Evolutionary conservation across 2,797 vertebrate species (phyloP).

Genomic region (Schizothorax lantsangensis): DNA sequence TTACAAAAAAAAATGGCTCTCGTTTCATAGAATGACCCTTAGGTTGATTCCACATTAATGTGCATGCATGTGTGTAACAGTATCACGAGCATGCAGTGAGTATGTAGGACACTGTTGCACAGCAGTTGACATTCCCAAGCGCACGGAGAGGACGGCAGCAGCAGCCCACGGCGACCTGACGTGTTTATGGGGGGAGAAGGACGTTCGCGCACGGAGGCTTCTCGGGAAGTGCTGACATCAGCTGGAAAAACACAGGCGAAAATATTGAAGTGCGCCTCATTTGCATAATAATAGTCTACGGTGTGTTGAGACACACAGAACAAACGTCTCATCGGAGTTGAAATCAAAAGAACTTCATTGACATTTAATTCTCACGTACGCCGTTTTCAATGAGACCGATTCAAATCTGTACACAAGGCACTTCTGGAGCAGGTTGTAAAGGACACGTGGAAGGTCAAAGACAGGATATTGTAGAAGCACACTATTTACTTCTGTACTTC

Average conservation of each 20-base stretch:
- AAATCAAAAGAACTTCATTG: conserved; percentile 78
- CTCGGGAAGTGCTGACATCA: conserved; percentile 67
- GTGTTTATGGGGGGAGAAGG: conserved; percentile 55
- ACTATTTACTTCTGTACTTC: neutral
- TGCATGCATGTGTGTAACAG: conserved; percentile 31
- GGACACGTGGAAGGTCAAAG: conserved; percentile 73
- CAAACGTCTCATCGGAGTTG: conserved; percentile 65
- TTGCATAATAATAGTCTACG: conserved; percentile 85
- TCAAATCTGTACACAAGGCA: conserved; percentile 64
- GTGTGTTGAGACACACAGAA: conserved; percentile 60
- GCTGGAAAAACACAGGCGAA: conserved; percentile 73
- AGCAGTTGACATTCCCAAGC: conserved; percentile 53
- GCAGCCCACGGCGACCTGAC: conserved; percentile 60
- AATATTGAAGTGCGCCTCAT: conserved; percentile 67
- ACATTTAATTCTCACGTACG: conserved; percentile 80
- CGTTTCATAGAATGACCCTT: neutral
- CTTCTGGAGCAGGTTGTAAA: conserved; percentile 59
- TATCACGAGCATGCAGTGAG: conserved; percentile 3
- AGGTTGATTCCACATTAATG: neutral
- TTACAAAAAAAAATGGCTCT: neutral
- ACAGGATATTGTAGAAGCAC: conserved; percentile 48
- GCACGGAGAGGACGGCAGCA: conserved; percentile 41
- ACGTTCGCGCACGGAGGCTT: conserved; percentile 54
- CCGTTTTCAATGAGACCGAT: conserved; percentile 71
- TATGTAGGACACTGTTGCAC: conserved; percentile 52